These are phyloP conservation scores for Odontophorus gujanensis DNA, from an alignment of 2,113 vertebrate species.

Conservation along the genomic window DNA sequence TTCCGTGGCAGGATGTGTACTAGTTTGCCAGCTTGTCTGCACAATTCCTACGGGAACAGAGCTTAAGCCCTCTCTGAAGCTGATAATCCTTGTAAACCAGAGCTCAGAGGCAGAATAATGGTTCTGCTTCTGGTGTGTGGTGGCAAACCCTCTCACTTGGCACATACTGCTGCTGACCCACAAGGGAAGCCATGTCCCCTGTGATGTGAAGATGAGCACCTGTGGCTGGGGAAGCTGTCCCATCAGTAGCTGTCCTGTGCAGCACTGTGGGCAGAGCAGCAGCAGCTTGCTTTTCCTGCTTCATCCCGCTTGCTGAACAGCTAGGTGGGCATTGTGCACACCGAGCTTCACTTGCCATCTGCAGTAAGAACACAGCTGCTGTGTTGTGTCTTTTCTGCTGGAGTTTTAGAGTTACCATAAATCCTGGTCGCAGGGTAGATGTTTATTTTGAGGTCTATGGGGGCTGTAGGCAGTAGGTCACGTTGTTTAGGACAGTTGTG, in stretches of 20 bases:
- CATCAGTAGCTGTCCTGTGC: neutral
- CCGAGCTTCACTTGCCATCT: neutral
- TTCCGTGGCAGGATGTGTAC: neutral
- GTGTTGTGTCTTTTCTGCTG: neutral
- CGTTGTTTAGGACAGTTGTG: neutral
- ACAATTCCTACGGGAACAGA: neutral
- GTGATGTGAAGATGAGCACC: fast-evolving
- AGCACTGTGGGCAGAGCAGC: neutral
- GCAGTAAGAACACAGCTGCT: neutral
- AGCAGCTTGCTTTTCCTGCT: neutral
- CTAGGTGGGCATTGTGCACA: neutral
- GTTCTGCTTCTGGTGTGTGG: neutral
- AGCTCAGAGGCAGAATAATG: neutral
- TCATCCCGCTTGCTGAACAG: fast-evolving
- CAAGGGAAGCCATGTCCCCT: neutral
- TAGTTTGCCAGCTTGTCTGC: neutral
- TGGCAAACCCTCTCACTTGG: fast-evolving
- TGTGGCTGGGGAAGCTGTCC: neutral
- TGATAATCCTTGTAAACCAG: constrained; percentile 18
- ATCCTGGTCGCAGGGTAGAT: neutral
- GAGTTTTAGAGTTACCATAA: neutral
- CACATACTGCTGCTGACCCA: fast-evolving
- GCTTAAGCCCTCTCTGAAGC: neutral
- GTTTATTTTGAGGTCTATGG: neutral
- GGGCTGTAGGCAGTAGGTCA: neutral